Base-by-base conservation (phyloP, 2,888 invertebrate genomes). In the Thalpophila matura region DNA sequence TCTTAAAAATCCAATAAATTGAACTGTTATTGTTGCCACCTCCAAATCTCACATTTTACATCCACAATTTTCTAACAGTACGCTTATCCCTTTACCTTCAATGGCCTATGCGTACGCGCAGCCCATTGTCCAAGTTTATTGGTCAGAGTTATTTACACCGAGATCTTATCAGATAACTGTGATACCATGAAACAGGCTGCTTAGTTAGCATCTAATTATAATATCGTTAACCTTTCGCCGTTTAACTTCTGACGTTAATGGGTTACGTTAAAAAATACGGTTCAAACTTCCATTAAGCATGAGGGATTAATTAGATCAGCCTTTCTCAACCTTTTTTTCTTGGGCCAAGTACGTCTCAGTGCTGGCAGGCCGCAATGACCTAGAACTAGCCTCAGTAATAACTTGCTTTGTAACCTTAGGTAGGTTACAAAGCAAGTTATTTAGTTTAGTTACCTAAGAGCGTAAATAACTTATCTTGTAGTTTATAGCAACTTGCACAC, bases 141-240 rank as follows among this genome's bases (percentile, higher is more conserved):
- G 45, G 40, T 27, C 56, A 51, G 42, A 71, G 47, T 54, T 64
- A 54, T 68, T 45, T 55, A 76, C 53, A 20, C 24, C 3, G 0
- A 46, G 60, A 77, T 77, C 35, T 67, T 71, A 77, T 71, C 77
- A 55, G 35, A 14, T 27, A 53, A 56, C 51, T 56, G 37, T 57
- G 68, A 47, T 66, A 74, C 55, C 51, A 45, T 35, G 47, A 63
- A 70, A 70, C 64, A 55, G 35, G 20, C 62, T 38, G 45, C 40
- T 61, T 29, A 37, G 49, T 71, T 72, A 58, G 55, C 50, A 61
- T 67, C 62, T 76, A 58, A 78, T 78, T 78, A 76, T 51, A 75
- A 74, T 62, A 75, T 60, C 64, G 42, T 77, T 77, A 75, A 66
- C 78, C 75, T 77, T 75, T 75, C 53, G 55, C 38, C 53, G 47